Base-by-base conservation (phyloP, 2,797 vertebrate genomes). In the Pipistrellus pipistrellus region DNA sequence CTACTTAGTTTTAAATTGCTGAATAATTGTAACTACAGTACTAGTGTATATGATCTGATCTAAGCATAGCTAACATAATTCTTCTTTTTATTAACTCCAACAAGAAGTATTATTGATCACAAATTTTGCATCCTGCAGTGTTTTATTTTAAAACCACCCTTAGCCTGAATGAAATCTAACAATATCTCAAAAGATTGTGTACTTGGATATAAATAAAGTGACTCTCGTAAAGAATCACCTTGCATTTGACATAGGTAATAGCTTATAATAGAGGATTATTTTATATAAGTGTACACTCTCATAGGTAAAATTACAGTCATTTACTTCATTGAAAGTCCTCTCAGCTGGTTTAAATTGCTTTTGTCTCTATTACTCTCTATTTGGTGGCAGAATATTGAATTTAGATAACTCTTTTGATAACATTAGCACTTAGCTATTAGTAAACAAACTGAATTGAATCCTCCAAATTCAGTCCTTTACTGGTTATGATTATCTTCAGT, bases 71-170 rank as follows among this genome's bases (percentile, higher is more conserved):
- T 80, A 96, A 82, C 21, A 23, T 57, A 21, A 92, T 80, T 75
- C 59, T 68, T 38, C 25, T 20, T 88, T 90, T 73, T 89, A 55
- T n/a, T 14, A 90, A 95, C n/a, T 94, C 15, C 4, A 85, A 2
- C 13, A 55, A 69, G 85, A 77, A 92, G 3, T 32, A 88, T 92
- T 94, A 62, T 13, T 80, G 75, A 6, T 57, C 21, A 21, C 86
- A 32, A 77, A 17, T 90, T 86, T 93, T 69, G n/a, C 2, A 69
- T 12, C n/a, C 76, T 66, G 17, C 44, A 88, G 14, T 81, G 57
- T 51, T 91, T 95, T 92, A 77, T 94, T 89, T 78, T 82, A 86
- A 86, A 93, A 90, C 12, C 46, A 25, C 38, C 27, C 13, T 80
- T 73, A 91, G 53, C 11, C 1, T 9, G 93, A 92, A 78, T 93